A percentile compares a stretch with the other conserved stretches of the same genome.
phyloP scores from a whole-genome alignment of 1,140 invertebrate genomes.

The Tetranychus urticae region DNA sequence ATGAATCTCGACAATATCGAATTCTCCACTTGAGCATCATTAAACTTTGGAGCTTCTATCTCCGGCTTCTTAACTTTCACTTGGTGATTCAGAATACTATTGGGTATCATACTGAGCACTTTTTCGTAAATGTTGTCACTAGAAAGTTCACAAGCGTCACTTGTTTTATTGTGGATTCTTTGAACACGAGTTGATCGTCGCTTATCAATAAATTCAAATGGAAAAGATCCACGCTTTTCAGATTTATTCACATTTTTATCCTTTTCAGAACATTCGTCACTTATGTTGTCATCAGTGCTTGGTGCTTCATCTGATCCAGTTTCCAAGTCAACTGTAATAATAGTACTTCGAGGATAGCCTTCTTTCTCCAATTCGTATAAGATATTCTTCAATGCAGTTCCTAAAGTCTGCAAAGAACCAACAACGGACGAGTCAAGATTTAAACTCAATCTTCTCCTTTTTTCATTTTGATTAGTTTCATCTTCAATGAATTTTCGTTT shows the following conservation, averaged over 20 bases:
- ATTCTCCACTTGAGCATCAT: not conserved
- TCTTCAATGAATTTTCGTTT: not conserved
- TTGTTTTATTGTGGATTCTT: constrained; percentile 2
- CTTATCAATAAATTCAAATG: constrained; percentile 8
- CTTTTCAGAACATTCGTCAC: not conserved
- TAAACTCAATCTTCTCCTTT: not conserved
- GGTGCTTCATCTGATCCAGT: not conserved
- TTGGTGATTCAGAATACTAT: not conserved
- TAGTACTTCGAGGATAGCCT: not conserved
- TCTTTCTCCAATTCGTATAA: not conserved
- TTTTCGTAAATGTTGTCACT: not conserved
- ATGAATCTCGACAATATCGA: not conserved
- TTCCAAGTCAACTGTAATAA: not conserved
- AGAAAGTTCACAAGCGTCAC: not conserved
- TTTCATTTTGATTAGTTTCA: not conserved
- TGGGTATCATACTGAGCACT: not conserved
- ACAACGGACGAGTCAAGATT: not conserved
- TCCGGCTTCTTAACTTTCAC: not conserved
- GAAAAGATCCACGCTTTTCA: not conserved
- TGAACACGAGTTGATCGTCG: constrained; percentile 7
- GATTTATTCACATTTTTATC: not conserved
- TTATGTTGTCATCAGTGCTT: not conserved
- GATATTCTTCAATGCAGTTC: not conserved
- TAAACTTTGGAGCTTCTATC: not conserved
- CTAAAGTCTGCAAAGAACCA: not conserved